Evolutionary conservation across 1,140 invertebrate species (phyloP).

Genomic region (Aphelinus certus): DNA sequence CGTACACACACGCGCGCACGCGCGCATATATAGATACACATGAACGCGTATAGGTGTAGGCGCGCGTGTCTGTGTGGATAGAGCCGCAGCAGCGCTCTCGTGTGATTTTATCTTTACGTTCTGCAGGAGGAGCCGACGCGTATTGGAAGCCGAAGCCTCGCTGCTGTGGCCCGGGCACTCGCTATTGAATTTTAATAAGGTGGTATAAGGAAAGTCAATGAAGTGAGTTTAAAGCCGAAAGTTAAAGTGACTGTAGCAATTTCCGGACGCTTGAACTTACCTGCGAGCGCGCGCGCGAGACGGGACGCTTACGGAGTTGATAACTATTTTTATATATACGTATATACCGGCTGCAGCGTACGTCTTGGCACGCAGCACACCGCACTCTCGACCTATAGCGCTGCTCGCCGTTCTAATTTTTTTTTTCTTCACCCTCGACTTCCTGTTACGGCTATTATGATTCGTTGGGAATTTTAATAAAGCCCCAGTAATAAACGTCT

Average conservation of each 20-base stretch:
- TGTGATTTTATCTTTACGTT: slow-evolving; percentile 35
- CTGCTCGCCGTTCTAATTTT: no score
- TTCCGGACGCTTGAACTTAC: slow-evolving; percentile 23
- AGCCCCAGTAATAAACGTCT: no score
- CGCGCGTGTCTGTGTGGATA: background rate
- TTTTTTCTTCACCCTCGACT: no score
- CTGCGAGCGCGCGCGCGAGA: background rate
- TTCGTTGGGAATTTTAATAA: no score
- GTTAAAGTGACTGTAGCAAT: slow-evolving; percentile 32
- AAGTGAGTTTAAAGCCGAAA: slow-evolving; percentile 34
- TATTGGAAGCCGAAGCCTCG: slow-evolving; percentile 19
- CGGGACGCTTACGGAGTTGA: no score
- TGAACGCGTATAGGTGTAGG: background rate
- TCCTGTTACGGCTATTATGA: no score
- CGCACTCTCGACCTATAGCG: no score
- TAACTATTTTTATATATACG: no score
- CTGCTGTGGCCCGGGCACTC: background rate
- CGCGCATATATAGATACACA: background rate
- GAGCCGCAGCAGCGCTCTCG: background rate
- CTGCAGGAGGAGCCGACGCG: slow-evolving; percentile 6
- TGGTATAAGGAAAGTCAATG: slow-evolving; percentile 34
- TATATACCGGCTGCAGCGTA: no score
- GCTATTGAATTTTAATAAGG: slow-evolving; percentile 39
- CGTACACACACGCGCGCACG: background rate
- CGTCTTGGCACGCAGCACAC: no score